Percentiles rank a stretch among this genome's conserved stretches.
Evolutionary conservation across 2,797 vertebrate species (phyloP).

Genomic region (Hydrolagus colliei): DNA sequence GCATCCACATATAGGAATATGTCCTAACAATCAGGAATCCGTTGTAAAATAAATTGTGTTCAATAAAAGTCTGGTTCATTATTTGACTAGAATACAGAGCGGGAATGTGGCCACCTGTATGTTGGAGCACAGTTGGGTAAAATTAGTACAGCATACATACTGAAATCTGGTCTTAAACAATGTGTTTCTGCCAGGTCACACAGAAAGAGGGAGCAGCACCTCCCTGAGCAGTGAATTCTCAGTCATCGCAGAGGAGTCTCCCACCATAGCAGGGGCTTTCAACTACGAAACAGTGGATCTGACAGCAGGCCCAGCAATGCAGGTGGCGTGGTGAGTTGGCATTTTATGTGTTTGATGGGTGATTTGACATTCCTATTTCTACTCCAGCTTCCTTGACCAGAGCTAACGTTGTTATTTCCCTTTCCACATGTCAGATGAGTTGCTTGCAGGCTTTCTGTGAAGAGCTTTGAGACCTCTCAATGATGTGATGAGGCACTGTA

Average conservation of each 20-base stretch:
- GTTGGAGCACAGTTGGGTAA: neutral
- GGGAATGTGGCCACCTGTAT: too few species aligned
- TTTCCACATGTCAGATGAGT: too few species aligned
- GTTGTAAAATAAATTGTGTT: too few species aligned
- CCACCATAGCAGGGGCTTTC: conserved; percentile 65
- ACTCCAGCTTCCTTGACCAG: too few species aligned
- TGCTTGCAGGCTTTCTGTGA: too few species aligned
- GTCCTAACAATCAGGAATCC: too few species aligned
- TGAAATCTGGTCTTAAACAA: neutral
- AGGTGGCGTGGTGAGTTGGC: conserved; percentile 61
- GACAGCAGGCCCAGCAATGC: conserved; percentile 62
- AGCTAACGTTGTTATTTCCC: too few species aligned
- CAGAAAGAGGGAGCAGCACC: conserved; percentile 82
- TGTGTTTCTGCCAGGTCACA: conserved; percentile 60
- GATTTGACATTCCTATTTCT: neutral
- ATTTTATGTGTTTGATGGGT: neutral
- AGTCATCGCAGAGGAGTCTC: conserved; percentile 78
- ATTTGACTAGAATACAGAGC: too few species aligned
- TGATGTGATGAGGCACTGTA: too few species aligned
- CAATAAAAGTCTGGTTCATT: too few species aligned
- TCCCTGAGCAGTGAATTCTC: conserved; percentile 94
- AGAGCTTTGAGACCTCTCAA: too few species aligned
- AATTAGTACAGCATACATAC: neutral
- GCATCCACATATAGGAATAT: too few species aligned
- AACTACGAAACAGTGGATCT: conserved; percentile 72